Percentiles rank a stretch among this genome's conserved stretches.
Evolutionary conservation across 2,113 vertebrate species (phyloP).

Genomic region (Microcebus jonahi): DNA sequence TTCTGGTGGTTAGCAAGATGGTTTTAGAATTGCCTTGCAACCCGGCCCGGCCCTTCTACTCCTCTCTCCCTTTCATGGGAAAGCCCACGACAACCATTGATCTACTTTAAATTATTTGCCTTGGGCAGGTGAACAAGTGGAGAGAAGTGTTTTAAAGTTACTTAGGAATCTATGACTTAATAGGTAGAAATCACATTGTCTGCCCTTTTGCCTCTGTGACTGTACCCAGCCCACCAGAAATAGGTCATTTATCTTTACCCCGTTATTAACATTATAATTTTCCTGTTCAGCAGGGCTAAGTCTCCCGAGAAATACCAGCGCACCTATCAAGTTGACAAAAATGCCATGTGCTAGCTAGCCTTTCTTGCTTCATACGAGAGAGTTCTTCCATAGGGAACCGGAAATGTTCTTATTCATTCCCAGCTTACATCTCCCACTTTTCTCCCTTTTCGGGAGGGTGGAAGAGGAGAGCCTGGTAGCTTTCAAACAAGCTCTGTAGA

Average conservation of each 20-base stretch:
- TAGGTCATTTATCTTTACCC: constrained; percentile 19
- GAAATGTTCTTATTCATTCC: not conserved
- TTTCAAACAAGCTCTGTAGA: not conserved
- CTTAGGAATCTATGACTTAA: constrained; percentile 1
- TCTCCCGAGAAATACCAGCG: constrained; percentile 11
- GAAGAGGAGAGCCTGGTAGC: not conserved
- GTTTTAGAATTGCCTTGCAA: not conserved
- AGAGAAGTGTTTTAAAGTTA: constrained; percentile 51
- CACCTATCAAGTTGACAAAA: not conserved
- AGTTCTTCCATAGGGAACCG: not conserved
- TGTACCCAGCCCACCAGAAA: not conserved
- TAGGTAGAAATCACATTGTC: not conserved
- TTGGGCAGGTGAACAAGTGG: not conserved
- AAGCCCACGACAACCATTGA: not conserved
- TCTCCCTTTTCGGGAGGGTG: not conserved
- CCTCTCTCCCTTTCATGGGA: not conserved
- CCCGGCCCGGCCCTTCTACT: not conserved
- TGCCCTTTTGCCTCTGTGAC: not conserved
- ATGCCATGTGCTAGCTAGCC: not conserved
- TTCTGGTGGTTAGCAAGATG: not conserved
- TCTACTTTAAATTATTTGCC: constrained; percentile 40
- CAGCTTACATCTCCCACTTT: not conserved
- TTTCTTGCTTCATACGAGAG: not conserved
- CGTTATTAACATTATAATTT: not conserved
- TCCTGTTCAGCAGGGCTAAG: constrained; percentile 19